Evolutionary conservation across 2,113 vertebrate genomes (phyloP).

Genomic region (Electrona antarctica): DNA sequence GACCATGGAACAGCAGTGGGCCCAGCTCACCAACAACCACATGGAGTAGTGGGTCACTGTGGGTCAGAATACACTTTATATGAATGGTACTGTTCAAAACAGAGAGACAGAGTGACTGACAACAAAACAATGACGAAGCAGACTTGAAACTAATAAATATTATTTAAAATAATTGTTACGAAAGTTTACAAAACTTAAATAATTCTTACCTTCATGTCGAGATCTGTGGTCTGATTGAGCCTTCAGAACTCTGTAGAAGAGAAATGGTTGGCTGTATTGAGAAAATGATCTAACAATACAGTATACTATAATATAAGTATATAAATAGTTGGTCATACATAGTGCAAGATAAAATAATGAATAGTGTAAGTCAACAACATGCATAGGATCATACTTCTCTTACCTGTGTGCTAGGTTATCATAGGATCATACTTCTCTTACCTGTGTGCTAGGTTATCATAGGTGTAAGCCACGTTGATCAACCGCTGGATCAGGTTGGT

Average conservation of each 20-base stretch:
- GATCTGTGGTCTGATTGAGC: conserved; percentile 97
- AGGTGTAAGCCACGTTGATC: conserved; percentile 98
- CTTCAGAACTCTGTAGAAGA: conserved; percentile 87
- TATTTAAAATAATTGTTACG: no score
- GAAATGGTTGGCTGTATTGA: not conserved
- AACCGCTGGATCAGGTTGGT: conserved; percentile 96
- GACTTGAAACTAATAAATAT: not conserved
- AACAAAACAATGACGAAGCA: not conserved
- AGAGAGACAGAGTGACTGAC: no score
- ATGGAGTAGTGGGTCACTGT: conserved; percentile 98
- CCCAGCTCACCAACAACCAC: conserved; percentile 99
- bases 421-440: conserved; percentile 79
- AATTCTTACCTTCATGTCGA: conserved; percentile 91
- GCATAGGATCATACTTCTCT: not conserved
- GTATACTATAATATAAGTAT: no score
- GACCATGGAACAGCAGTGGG: conserved; percentile 94
- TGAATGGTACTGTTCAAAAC: not conserved
- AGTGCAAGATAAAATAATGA: no score
- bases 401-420: conserved; percentile 98
- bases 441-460: conserved; percentile 98
- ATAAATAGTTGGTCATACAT: no score
- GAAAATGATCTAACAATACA: no score
- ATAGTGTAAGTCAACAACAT: no score
- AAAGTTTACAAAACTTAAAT: no score
- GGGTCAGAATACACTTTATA: not conserved